Conservation (phyloP, 2,797 vertebrate genomes). For the Lutjanus campechanus region DNA sequence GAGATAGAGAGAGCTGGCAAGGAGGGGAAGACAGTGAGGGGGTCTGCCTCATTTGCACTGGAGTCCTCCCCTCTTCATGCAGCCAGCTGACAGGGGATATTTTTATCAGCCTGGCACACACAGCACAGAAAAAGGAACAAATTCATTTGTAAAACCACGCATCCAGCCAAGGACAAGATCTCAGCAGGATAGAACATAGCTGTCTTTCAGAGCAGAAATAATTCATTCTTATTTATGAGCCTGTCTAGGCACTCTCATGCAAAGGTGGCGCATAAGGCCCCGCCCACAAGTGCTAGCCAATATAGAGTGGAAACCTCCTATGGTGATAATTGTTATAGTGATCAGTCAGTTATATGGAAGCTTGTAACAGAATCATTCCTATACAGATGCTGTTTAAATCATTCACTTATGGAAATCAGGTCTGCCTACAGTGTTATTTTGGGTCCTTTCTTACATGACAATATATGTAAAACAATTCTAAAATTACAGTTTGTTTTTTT, state of each 20-base stretch:
- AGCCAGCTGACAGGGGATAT: slow-evolving; percentile 81
- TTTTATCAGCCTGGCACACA: slow-evolving; percentile 82
- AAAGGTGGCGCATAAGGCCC: slow-evolving; percentile 53
- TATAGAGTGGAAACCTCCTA: no score
- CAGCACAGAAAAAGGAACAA: slow-evolving; percentile 69
- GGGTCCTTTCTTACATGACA: no score
- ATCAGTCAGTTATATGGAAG: no score
- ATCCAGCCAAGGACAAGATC: slow-evolving; percentile 78
- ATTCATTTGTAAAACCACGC: slow-evolving; percentile 79
- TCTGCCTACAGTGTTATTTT: no score
- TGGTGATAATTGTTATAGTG: no score
- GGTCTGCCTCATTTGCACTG: slow-evolving; percentile 80
- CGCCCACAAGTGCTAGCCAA: not conserved
- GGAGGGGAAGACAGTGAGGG: slow-evolving; percentile 51
- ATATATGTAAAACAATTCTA: no score
- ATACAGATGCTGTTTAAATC: no score
- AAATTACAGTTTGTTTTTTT: no score
- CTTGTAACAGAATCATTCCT: no score
- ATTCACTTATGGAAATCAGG: no score
- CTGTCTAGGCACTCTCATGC: slow-evolving; percentile 51
- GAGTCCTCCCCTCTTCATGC: slow-evolving; percentile 69
- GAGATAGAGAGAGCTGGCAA: slow-evolving; percentile 55
- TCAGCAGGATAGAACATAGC: slow-evolving; percentile 74
- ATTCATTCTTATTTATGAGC: slow-evolving; percentile 78
- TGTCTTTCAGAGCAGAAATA: slow-evolving; percentile 74